Evolutionary conservation across 2,113 vertebrate genomes (phyloP), one percentile per base, ranked within the genome.

Genomic region (Hypocryptadius cinnamomeus): DNA sequence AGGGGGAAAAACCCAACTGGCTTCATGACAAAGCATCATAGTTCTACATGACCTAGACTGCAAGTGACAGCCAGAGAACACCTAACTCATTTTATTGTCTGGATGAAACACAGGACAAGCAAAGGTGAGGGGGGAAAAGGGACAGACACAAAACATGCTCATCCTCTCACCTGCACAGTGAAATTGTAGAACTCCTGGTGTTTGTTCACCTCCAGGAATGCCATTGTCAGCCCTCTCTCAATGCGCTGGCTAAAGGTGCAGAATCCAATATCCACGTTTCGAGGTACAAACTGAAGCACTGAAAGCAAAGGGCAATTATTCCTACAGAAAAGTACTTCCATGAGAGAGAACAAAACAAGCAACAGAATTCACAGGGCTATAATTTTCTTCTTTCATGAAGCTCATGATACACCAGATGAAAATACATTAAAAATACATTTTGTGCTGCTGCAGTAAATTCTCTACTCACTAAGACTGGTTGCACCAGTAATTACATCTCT

Each of bases 271-370:
- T 99, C 99, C 60, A 99, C 88, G 1, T 98, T 98, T 24, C 93
- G 96, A 47, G 99, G 99, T 85, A 99, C 99, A 96, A 99, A 99
- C 98, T 99, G 99, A 80, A 99, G 98, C 56, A 99, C 99, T 99
- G 97, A 74, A 95, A 77, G 80, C 30, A 95, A 83, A 94, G 44
- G 12, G 35, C 33, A 91, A 1, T 95, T 78, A 94, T 35, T 91
- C 44, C 54, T 30, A 70, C 8, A 60, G 66, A 60, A 15, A 76
- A 70, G 22, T 35, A 68, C 22, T 73, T 54, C 39, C 72, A 74
- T 0, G 0, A 76, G 28, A 61, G 7, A 39, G 28, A 66, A 59
- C 11, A 66, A 74, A 79, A 69, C 42, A 15, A 40, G 40, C 40
- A 44, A 40, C 9, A 60, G 57, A 69, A 83, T 40, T 27, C 60